Percentiles rank a stretch among this genome's conserved stretches.
These are phyloP conservation scores for Ceratina japonica DNA, from an alignment of 1,140 invertebrate species.

Conservation along the genomic window DNA sequence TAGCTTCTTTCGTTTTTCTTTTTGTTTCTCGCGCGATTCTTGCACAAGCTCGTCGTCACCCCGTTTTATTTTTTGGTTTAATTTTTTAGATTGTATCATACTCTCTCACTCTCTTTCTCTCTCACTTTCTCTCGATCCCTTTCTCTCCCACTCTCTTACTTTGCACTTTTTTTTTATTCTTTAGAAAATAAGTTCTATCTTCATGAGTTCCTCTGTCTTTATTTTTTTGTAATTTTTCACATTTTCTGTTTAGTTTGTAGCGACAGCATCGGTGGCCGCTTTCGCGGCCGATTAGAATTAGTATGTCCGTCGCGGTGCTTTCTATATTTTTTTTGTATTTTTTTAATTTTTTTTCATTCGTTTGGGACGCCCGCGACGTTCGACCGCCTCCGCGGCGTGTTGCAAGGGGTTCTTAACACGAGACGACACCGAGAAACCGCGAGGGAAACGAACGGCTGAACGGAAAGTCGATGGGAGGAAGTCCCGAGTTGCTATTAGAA, in stretches of 20 bases:
- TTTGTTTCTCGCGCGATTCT: constrained; percentile 30
- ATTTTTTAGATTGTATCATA: constrained; percentile 2
- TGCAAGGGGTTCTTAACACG: not conserved
- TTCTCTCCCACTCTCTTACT: constrained; percentile 27
- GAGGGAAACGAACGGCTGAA: constrained; percentile 30
- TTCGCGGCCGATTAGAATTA: constrained; percentile 6
- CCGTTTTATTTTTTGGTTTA: not conserved
- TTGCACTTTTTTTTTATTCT: constrained; percentile 11
- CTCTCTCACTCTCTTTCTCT: constrained; percentile 2
- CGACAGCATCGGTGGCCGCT: not conserved
- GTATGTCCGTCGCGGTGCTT: not conserved
- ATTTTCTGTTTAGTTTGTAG: not conserved
- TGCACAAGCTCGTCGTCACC: constrained; percentile 11
- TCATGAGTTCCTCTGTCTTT: constrained; percentile 12
- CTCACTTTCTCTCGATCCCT: constrained; percentile 26
- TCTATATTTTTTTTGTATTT: not conserved
- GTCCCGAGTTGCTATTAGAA: constrained; percentile 11
- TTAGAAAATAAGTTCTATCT: constrained; percentile 57
- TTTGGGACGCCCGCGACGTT: not conserved
- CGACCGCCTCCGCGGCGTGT: not conserved
- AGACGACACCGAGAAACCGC: constrained; percentile 43
- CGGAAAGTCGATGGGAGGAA: constrained; percentile 20
- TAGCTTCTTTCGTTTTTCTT: not conserved
- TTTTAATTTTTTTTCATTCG: not conserved
- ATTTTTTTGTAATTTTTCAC: not conserved